Conservation (phyloP, 2,113 vertebrate species). For the Tachycineta bicolor region DNA sequence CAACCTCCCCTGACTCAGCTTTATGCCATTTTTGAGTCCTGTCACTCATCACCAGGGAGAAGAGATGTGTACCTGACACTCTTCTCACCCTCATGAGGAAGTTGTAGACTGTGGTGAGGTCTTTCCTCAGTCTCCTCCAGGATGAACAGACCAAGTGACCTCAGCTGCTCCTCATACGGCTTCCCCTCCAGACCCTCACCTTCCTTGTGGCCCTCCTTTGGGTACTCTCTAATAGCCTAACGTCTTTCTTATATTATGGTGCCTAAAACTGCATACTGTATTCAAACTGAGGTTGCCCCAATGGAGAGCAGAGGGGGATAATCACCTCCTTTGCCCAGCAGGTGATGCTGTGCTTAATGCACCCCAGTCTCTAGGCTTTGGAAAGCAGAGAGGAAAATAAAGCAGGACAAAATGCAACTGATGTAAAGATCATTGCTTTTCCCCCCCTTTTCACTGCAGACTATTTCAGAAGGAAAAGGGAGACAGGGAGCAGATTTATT, state of each 20-base stretch:
- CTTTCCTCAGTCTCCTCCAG: background rate
- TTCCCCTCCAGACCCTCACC: background rate
- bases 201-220: background rate
- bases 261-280: background rate
- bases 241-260: background rate
- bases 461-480: background rate
- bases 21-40: background rate
- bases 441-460: background rate
- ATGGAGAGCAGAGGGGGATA: background rate
- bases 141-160: background rate
- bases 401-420: background rate
- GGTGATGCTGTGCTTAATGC: background rate
- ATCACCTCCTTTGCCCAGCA: background rate
- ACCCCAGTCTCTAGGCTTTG: background rate
- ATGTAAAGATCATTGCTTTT: background rate
- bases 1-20: background rate
- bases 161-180: background rate
- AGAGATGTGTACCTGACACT: accelerated
- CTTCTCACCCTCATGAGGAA: background rate
- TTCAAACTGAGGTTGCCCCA: background rate
- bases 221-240: background rate
- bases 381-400: background rate
- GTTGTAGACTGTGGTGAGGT: background rate
- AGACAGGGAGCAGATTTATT: background rate
- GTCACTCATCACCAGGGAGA: background rate